Conservation (phyloP, 2,113 vertebrate genomes). For the Monopterus albus region DNA sequence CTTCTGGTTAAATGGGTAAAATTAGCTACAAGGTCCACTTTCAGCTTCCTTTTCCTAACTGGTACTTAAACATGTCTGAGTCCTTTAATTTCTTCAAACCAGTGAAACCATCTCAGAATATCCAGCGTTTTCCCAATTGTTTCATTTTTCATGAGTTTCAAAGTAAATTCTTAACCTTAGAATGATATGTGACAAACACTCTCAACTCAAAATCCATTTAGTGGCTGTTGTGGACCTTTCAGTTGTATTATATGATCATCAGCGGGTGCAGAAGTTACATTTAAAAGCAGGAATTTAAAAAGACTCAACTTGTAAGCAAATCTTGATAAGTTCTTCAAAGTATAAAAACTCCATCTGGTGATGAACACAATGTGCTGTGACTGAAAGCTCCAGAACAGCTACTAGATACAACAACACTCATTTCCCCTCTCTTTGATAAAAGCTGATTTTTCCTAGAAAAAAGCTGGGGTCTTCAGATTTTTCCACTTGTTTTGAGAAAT, state of each 20-base stretch:
- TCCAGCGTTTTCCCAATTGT: background rate
- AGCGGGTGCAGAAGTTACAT: background rate
- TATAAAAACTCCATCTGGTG: background rate
- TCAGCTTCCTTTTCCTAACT: background rate
- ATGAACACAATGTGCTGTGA: background rate
- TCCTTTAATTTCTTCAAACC: background rate
- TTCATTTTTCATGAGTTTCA: background rate
- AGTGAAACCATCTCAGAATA: background rate
- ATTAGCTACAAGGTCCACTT: background rate
- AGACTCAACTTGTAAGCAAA: too few species aligned
- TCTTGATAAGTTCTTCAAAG: too few species aligned
- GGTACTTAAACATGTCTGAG: background rate
- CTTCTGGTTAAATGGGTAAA: background rate
- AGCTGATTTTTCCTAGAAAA: too few species aligned
- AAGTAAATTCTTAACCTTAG: background rate
- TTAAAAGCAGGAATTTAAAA: too few species aligned
- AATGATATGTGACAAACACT: background rate
- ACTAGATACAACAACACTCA: too few species aligned
- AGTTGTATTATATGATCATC: background rate
- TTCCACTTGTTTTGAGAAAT: too few species aligned
- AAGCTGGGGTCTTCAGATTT: too few species aligned
- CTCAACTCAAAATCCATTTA: background rate
- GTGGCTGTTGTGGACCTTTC: background rate
- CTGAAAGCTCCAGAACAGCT: background rate
- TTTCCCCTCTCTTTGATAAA: too few species aligned